Evolutionary conservation across 2,888 invertebrate species (phyloP), one percentile per base, ranked within the genome.

Genomic region (Eugnorisma glareosa): DNA sequence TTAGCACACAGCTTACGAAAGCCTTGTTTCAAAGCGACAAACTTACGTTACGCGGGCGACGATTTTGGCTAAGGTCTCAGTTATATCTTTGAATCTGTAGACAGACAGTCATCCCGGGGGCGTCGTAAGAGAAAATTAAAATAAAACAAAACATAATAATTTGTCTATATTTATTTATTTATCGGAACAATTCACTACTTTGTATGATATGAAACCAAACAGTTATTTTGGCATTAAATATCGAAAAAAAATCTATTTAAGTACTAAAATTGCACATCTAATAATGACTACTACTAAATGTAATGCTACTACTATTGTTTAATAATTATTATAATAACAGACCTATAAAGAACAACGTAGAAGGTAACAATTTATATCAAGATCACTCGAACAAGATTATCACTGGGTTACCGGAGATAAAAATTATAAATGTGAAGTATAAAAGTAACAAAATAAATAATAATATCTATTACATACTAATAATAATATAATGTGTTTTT

Each of bases 231-330:
- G 96, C 94, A 93, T 94, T 94, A 93, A 94, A 93, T 92, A 92
- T 93, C 89, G 92, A 91, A 92, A 91, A 83, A 90, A 90, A 90
- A 85, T 92, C 93, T 95, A 96, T 86, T 90, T 87, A n/a, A n/a
- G n/a, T n/a, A 86, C 95, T 96, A 96, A 95, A 93, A 96, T 96
- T 96, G 96, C 96, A 96, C 96, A 92, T 93, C 93, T 94, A 94
- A 93, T 92, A 89, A 83, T 84, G 92, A 92, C 82, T 85, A 89
- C 83, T 87, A 75, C 85, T 88, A 88, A 89, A 80, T 89, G 87
- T 84, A 86, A 88, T 80, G 75, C 86, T 78, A 74, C 59, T 76
- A 88, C 68, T 80, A 85, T 71, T 82, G 76, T 79, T 70, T 71
- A 67, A 82, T 86, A 78, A 86, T 88, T 88, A 87, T 84, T 87